Conservation (phyloP, 1,140 invertebrate species). For the Himalopsyche phryganea region DNA sequence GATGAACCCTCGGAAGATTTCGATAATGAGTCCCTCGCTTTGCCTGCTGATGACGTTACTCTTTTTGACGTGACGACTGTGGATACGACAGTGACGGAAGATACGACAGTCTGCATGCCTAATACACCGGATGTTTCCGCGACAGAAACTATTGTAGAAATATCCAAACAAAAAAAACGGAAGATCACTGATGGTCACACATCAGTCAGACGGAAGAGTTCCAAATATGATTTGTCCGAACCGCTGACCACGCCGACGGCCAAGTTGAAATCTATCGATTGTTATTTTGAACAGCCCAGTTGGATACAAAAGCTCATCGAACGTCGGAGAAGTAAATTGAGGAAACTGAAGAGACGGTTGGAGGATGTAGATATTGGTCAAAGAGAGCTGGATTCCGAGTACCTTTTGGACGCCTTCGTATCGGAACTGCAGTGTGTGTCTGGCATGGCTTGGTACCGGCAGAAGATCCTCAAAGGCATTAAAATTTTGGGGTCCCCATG, state of each 20-base stretch:
- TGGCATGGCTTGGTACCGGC: conserved; percentile 1
- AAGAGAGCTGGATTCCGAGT: conserved; percentile 1
- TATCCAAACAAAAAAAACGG: conserved; percentile 3
- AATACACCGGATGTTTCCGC: background rate
- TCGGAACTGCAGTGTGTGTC: background rate
- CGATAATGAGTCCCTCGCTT: no score
- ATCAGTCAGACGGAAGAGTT: conserved; percentile 13
- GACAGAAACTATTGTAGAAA: background rate
- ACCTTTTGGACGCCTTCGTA: conserved; percentile 12
- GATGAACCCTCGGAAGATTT: no score
- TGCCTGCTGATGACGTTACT: no score
- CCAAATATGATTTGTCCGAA: conserved; percentile 17
- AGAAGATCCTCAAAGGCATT: conserved; percentile 1
- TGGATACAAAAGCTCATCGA: conserved; percentile 11
- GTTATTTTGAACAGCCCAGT: conserved; percentile 11
- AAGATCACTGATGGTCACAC: conserved; percentile 8
- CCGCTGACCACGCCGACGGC: conserved; percentile 3
- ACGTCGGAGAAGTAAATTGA: conserved; percentile 9
- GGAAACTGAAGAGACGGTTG: conserved; percentile 11
- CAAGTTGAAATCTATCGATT: conserved; percentile 6
- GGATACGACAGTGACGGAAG: background rate
- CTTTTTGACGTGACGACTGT: no score
- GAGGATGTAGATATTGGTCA: conserved; percentile 1
- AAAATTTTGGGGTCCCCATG: conserved; percentile 12
- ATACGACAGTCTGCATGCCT: background rate